Percentiles rank a stretch among this genome's conserved stretches.
These are phyloP conservation scores for Bruchidius siliquastri DNA, from an alignment of 2,888 invertebrate species.

Conservation along the genomic window DNA sequence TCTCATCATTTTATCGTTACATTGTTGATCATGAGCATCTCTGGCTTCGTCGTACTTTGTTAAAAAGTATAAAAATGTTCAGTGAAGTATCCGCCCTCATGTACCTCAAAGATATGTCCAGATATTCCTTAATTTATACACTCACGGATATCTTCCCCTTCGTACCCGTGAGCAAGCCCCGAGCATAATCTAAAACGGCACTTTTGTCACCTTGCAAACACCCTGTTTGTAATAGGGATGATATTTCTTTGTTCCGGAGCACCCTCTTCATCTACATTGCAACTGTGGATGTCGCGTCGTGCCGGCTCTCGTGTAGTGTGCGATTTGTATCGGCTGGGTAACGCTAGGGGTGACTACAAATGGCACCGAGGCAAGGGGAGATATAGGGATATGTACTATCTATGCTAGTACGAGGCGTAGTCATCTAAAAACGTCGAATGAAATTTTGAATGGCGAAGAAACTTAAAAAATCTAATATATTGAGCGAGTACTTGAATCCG, in stretches of 20 bases:
- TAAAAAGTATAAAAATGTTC: not conserved
- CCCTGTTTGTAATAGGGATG: constrained; percentile 17
- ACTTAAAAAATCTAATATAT: too few relatives aligned
- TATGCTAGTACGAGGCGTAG: too few relatives aligned
- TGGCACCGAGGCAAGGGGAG: not conserved
- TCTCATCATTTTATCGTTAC: too few relatives aligned
- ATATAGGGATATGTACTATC: not conserved
- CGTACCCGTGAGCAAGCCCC: not conserved
- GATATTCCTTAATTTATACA: not conserved
- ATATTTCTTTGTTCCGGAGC: constrained; percentile 10
- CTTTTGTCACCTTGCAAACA: not conserved
- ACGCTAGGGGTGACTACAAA: not conserved
- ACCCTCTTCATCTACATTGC: constrained; percentile 12
- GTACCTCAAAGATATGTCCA: not conserved
- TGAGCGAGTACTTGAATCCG: too few relatives aligned
- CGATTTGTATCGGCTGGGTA: not conserved
- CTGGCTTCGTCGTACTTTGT: not conserved
- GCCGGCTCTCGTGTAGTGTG: not conserved
- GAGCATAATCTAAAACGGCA: not conserved
- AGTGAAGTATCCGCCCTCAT: not conserved
- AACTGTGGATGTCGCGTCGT: not conserved
- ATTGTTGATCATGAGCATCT: not conserved
- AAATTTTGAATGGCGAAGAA: too few relatives aligned
- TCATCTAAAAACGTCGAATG: too few relatives aligned
- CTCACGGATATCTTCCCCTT: not conserved